Conservation (phyloP, 2,888 invertebrate genomes). For the Malacosoma neustria region DNA sequence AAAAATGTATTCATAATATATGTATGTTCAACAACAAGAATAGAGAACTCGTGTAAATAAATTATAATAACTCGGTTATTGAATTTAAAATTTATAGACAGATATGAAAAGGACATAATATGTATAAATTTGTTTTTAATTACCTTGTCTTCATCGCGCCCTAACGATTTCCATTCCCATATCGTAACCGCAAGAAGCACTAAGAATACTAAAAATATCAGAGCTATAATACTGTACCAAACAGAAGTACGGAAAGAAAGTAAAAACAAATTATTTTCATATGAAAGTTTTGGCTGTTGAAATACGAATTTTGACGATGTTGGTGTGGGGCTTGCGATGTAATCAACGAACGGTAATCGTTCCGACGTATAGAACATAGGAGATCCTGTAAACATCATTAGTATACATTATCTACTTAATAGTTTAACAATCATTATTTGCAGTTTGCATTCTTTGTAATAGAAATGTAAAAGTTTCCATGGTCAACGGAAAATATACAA, state of each 20-base stretch:
- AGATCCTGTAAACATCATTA: slow-evolving; percentile 62
- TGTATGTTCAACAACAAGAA: too few relatives aligned
- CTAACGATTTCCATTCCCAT: slow-evolving; percentile 51
- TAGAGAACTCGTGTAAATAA: too few relatives aligned
- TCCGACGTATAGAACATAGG: slow-evolving; percentile 78
- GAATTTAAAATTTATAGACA: too few relatives aligned
- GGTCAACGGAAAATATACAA: too few relatives aligned
- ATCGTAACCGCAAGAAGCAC: slow-evolving; percentile 42
- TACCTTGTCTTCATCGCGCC: neutral
- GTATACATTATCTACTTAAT: too few relatives aligned
- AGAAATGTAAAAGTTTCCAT: neutral
- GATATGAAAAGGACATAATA: slow-evolving; percentile 7
- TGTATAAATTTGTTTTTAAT: neutral
- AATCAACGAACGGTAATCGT: slow-evolving; percentile 77
- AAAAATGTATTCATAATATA: too few relatives aligned
- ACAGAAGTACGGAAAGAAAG: slow-evolving; percentile 79
- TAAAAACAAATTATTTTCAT: slow-evolving; percentile 81
- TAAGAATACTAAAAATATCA: slow-evolving; percentile 58
- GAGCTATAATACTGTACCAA: slow-evolving; percentile 74
- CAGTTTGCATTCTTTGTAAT: neutral
- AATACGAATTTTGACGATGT: slow-evolving; percentile 82
- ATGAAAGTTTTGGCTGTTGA: slow-evolving; percentile 81
- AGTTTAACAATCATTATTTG: neutral
- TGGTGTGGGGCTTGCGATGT: slow-evolving; percentile 79
- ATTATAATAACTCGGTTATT: too few relatives aligned